Evolutionary conservation across 1,140 invertebrate genomes (phyloP).

Genomic region (Chelonus insularis): DNA sequence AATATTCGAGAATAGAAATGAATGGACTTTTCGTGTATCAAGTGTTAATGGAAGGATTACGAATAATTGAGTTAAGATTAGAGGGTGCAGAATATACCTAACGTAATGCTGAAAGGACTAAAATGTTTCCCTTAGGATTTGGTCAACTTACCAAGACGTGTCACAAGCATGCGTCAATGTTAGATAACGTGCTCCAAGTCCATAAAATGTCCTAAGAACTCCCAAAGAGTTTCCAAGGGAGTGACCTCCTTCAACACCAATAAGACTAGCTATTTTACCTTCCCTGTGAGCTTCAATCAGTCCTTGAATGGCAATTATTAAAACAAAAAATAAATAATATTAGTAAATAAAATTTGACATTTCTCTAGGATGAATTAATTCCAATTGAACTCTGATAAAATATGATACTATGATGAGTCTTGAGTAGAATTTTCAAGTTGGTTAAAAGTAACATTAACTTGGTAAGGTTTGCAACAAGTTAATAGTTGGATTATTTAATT

Average conservation of each 20-base stretch:
- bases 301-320: slow-evolving; percentile 38
- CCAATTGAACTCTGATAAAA: no score
- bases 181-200: slow-evolving; percentile 76
- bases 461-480: no score
- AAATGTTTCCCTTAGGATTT: slow-evolving; percentile 8
- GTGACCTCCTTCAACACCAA: slow-evolving; percentile 75
- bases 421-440: no score
- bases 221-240: slow-evolving; percentile 82
- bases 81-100: background rate
- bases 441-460: no score
- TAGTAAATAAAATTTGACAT: no score
- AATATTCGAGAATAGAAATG: background rate
- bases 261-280: slow-evolving; percentile 67
- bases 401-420: no score
- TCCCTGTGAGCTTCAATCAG: slow-evolving; percentile 62
- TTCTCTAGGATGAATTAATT: no score
- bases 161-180: slow-evolving; percentile 73
- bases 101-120: background rate
- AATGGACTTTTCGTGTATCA: slow-evolving; percentile 2
- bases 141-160: slow-evolving; percentile 67
- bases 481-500: no score
- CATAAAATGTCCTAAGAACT: slow-evolving; percentile 81
- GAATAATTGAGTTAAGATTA: background rate
- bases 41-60: slow-evolving; percentile 5
- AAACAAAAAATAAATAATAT: no score